Percentiles rank a stretch among this genome's conserved stretches.
Conservation (phyloP, 2,888 invertebrate species). For the Hedychridium roseum region DNA sequence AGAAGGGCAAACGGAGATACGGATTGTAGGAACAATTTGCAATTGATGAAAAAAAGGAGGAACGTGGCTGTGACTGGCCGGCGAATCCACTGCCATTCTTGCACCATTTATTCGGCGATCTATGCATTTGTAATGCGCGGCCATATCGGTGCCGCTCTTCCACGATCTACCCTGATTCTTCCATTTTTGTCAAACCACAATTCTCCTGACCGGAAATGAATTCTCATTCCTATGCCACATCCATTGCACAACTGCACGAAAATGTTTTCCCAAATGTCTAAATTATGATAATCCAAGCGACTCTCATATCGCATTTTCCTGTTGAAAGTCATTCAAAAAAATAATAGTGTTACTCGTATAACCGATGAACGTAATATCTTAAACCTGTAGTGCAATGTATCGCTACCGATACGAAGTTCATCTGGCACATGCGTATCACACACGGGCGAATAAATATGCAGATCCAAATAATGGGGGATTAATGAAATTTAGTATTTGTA, state of each 20-base stretch:
- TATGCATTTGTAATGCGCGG: constrained; percentile 28
- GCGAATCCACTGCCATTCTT: constrained; percentile 13
- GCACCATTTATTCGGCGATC: constrained; percentile 27
- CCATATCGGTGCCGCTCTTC: constrained; percentile 17
- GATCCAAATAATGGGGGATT: too few species aligned
- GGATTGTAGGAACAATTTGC: background rate
- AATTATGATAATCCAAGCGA: too few species aligned
- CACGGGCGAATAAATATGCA: too few species aligned
- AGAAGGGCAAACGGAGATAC: constrained; percentile 8
- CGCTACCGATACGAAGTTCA: too few species aligned
- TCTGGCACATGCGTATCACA: too few species aligned
- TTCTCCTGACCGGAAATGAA: constrained; percentile 26
- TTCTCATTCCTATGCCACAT: background rate
- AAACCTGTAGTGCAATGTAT: too few species aligned
- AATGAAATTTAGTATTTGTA: too few species aligned
- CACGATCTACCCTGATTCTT: constrained; percentile 14
- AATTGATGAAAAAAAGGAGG: constrained; percentile 2
- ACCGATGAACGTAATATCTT: too few species aligned
- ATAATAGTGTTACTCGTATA: too few species aligned
- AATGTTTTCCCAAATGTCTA: too few species aligned
- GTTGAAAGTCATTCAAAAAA: too few species aligned
- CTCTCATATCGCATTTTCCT: too few species aligned
- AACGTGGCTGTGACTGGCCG: constrained; percentile 13
- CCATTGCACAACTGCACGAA: background rate
- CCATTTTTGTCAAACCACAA: constrained; percentile 17